Percentiles rank a stretch among this genome's conserved stretches.
Evolutionary conservation across 2,113 vertebrate genomes (phyloP).

Genomic region (Dicerorhinus sumatrensis): DNA sequence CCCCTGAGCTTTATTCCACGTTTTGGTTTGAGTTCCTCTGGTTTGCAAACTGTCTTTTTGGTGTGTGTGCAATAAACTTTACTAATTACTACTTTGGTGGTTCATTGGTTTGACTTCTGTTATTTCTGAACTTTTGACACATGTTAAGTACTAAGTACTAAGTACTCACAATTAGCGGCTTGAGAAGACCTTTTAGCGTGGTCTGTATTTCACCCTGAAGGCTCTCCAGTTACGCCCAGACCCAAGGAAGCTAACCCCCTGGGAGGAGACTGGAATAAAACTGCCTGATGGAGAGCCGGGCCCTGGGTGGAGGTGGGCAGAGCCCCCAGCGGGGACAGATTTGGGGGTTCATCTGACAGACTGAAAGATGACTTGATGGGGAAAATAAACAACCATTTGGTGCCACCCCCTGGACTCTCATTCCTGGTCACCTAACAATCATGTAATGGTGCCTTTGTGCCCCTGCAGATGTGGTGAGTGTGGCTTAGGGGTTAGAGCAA

Average conservation of each 20-base stretch:
- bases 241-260: background rate
- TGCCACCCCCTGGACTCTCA: background rate
- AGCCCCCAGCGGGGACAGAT: background rate
- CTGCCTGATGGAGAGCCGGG: background rate
- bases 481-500: background rate
- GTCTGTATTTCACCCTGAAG: background rate
- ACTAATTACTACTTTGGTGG: background rate
- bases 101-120: background rate
- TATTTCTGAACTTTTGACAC: background rate
- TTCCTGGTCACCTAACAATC: background rate
- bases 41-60: background rate
- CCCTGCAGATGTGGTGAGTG: background rate
- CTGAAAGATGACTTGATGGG: background rate
- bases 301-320: background rate
- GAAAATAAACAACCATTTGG: background rate
- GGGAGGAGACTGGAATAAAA: background rate
- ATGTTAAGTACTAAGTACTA: background rate
- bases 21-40: background rate
- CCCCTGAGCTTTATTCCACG: background rate
- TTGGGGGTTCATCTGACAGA: background rate
- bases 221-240: background rate
- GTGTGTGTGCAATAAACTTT: background rate
- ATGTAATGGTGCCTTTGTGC: background rate
- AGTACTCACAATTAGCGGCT: background rate
- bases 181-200: background rate